Conservation (phyloP, 2,113 vertebrate genomes). For the Paradoxurus hermaphroditus region DNA sequence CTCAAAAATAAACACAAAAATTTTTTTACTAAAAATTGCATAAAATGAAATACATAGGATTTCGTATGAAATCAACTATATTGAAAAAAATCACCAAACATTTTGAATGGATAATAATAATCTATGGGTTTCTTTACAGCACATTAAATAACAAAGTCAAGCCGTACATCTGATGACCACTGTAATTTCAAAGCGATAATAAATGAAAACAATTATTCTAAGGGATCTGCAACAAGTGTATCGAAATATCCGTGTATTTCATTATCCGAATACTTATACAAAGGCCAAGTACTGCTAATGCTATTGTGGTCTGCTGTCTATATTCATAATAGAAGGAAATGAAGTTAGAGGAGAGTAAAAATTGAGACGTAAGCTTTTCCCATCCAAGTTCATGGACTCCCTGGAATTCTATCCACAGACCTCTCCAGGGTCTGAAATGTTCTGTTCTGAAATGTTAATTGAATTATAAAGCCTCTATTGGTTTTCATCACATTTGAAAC, state of each 20-base stretch:
- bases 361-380: background rate
- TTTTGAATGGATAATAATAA: background rate
- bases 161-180: background rate
- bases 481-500: background rate
- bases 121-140: background rate
- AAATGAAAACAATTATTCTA: background rate
- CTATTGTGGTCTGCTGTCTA: background rate
- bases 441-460: constrained; percentile 5
- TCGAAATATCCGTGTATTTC: background rate
- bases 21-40: background rate
- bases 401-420: background rate
- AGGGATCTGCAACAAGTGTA: background rate
- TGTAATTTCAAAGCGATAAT: background rate
- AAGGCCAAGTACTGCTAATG: background rate
- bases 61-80: background rate
- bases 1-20: too few relatives aligned
- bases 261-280: too few relatives aligned
- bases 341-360: background rate
- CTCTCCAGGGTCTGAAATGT: background rate
- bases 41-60: background rate
- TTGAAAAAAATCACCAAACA: background rate
- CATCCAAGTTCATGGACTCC: background rate
- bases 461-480: background rate
- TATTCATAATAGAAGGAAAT: background rate
- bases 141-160: background rate